Base-by-base conservation (phyloP, 92 coral and sea anemone genomes). In the Palythoa grandiflora region DNA sequence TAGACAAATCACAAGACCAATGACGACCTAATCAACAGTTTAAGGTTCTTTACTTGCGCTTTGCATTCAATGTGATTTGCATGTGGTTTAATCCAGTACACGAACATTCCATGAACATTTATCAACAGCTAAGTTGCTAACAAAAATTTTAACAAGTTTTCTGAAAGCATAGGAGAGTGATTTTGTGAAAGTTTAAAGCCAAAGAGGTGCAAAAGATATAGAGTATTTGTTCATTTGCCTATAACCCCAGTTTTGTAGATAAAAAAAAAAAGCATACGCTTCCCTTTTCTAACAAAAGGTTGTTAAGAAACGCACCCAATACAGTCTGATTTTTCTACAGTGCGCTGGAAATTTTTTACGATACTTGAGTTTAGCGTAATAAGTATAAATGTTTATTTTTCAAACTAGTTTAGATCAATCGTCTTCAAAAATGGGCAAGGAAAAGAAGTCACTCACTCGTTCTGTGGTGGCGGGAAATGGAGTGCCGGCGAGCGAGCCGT, bases 1-100 rank as follows among this genome's bases (percentile, higher is more conserved):
- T 81, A 66, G 86, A 81, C 86, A 81, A 81, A 81, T 81, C 86
- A 81, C 59, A 51, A 63, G 59, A 65, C 86, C 86, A 68, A 81
- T 21, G 48, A 65, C 60, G 21, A 44, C 20, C 63, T 68, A 81
- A 81, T 81, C 86, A 63, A 81, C 59, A 44, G 5, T 81, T 66
- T 40, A 81, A 38, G 60, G 48, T 57, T 81, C 75, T 81, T 48
- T 65, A 81, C 86, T 47, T 39, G 71, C 57, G 38, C 76, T 65
- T 81, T 81, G 63, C 73, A 81, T 81, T 81, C 66, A 81, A 20
- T 37, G 66, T 68, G 86, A 60, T 66, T 79, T 81, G 47, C 60
- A 66, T 81, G 86, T 81, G 86, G 86, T 81, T 81, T 68, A 10
- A 61, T 80, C 44, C 53, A 13, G 75, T 68, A 81, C 86, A 81